A percentile compares a stretch with the other conserved stretches of the same genome.
Conservation (phyloP, 2,888 invertebrate species). For the Nezara viridula region DNA sequence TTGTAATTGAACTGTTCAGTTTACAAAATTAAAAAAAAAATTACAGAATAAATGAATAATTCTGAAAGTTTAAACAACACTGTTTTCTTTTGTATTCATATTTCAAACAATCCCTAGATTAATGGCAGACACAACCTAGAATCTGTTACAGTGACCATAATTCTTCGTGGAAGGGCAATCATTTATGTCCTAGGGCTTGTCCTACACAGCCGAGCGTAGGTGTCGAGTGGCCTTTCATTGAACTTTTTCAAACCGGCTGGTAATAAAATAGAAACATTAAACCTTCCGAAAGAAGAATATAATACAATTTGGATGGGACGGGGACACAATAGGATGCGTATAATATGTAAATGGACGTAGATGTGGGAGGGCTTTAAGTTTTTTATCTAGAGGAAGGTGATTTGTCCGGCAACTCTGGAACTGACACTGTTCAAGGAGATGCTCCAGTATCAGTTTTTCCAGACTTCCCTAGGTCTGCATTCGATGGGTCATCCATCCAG, state of each 20-base stretch:
- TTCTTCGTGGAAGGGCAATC: conserved; percentile 5
- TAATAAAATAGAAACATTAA: conserved; percentile 47
- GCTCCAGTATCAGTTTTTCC: conserved; percentile 36
- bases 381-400: conserved; percentile 16
- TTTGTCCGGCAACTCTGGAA: conserved; percentile 34
- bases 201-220: conserved; percentile 26
- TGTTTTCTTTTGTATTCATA: neutral
- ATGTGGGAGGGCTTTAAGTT: conserved; percentile 10
- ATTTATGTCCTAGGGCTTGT: conserved; percentile 16
- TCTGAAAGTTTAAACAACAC: neutral
- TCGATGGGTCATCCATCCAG: conserved; percentile 40
- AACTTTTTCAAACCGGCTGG: neutral
- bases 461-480: neutral
- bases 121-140: neutral
- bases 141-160: conserved; percentile 9
- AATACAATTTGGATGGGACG: conserved; percentile 34
- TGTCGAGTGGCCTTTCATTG: conserved; percentile 32
- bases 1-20: too few species aligned
- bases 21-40: neutral
- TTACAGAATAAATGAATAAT: neutral
- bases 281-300: conserved; percentile 41
- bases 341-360: conserved; percentile 37
- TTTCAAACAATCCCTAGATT: neutral
- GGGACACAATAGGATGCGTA: conserved; percentile 43
- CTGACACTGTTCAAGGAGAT: neutral